Evolutionary conservation across 2,113 vertebrate species (phyloP), one percentile per base, ranked within the genome.

Genomic region (Polyodon spathula): DNA sequence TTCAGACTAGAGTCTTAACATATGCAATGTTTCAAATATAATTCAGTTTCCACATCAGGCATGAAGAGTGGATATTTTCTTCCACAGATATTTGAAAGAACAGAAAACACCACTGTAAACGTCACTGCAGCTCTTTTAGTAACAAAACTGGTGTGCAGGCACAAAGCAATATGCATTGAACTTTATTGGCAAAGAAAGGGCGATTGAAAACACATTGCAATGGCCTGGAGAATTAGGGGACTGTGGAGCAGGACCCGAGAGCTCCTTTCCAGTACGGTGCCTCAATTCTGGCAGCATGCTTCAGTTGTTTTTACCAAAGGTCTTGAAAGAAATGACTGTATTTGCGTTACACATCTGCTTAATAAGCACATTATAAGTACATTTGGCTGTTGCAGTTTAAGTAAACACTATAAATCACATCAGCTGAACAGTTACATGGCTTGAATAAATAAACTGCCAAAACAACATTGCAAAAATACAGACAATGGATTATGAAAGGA

Each of bases 321-420:
- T 44, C 12, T 27, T 55, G 53, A 27, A 37, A 55, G 17, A 55
- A 37, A 55, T 7, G 17, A 5, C 16, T 55, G 16, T 55, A 37
- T 55, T 38, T 55, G n/a, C 10, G n/a, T 37, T 55, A 55, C 15
- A 55, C 53, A 55, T 27, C 53, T 37, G 53, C 53, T 55, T 55
- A 55, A 37, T 55, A 38, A 50, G 17, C 27, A 37, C 16, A 37
- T 27, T 38, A 55, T 4, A 16, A 27, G 6, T 55, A 38, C 2
- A 55, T 55, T 37, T 55, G 53, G 53, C 16, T 38, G 16, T 27
- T 27, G 53, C 37, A 55, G 37, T 55, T 55, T 9, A 37, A 55
- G 53, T 37, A 55, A 55, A 55, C 37, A 55, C 17, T 16, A 55
- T 55, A 55, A 55, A 55, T 55, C 27, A 55, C 9, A 55, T 55